Evolutionary conservation across 1,140 invertebrate species (phyloP), one percentile per base, ranked within the genome.

Genomic region (Physella acuta): DNA sequence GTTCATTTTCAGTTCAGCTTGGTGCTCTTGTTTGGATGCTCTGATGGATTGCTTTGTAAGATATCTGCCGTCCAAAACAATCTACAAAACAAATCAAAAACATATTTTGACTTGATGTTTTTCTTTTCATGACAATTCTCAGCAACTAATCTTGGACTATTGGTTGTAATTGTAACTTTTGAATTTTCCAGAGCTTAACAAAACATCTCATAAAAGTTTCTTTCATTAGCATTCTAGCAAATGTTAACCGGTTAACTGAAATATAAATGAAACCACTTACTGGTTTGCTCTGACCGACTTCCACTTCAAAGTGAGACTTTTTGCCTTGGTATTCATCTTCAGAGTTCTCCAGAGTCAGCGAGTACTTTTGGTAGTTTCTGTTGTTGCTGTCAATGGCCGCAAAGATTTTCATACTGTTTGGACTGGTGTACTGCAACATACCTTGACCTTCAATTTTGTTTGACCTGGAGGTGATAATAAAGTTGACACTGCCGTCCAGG

Each of bases 31-130:
- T 30, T 61, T 61, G 20, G 36, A 39, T 36, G 34, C 2, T n/a
- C 34, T 36, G 36, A 14, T 3, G 20, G 36, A 61, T 33, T n/a
- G n/a, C 14, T 36, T 34, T 24, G 20, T 26, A 26, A 39, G 28
- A 36, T 39, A 61, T 44, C 36, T 61, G 59, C 59, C 26, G 37
- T 61, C 59, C 26, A 61, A 26, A 20, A 61, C 37, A 20, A 61
- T 36, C 59, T 61, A 34, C n/a, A n/a, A n/a, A n/a, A n/a, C n/a
- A n/a, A n/a, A n/a, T n/a, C n/a, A n/a, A n/a, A n/a, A n/a, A n/a
- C n/a, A n/a, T n/a, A n/a, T n/a, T n/a, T n/a, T n/a, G n/a, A n/a
- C n/a, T n/a, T n/a, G n/a, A n/a, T n/a, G n/a, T n/a, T n/a, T n/a
- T n/a, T n/a, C n/a, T n/a, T n/a, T n/a, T n/a, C n/a, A 44, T 11